These are phyloP conservation scores for Benitochromis conjunctus DNA, from an alignment of 2,113 vertebrate genomes.

Conservation along the genomic window DNA sequence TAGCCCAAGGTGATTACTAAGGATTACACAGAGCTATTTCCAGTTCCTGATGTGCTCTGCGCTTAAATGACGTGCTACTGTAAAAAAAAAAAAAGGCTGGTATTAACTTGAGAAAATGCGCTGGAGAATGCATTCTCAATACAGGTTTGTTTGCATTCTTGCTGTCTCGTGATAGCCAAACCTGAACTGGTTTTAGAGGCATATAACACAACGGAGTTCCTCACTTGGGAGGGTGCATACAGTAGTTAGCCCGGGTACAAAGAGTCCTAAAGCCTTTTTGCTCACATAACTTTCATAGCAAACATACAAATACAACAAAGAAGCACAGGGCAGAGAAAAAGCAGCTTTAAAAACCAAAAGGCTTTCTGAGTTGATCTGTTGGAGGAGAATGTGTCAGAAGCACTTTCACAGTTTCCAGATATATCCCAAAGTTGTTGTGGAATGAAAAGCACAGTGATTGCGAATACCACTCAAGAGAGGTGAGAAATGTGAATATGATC, in stretches of 20 bases:
- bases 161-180: constrained; percentile 17
- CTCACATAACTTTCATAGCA: neutral
- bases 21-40: constrained; percentile 50
- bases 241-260: neutral
- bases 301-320: neutral
- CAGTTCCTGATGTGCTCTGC: constrained; percentile 26
- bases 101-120: neutral
- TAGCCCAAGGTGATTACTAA: constrained; percentile 43
- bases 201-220: constrained; percentile 24
- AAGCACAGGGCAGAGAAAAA: neutral
- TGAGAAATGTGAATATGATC: constrained; percentile 10
- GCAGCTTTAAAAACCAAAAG: neutral
- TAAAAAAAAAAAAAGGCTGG: neutral
- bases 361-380: neutral
- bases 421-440: neutral
- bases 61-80: neutral
- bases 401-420: constrained; percentile 1
- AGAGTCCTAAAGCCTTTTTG: neutral
- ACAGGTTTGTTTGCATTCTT: constrained; percentile 35
- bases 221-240: constrained; percentile 33
- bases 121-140: neutral
- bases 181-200: constrained; percentile 26
- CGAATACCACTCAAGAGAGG: neutral
- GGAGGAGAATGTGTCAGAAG: neutral
- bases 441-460: neutral